These are phyloP conservation scores for Seriola quinqueradiata DNA, from an alignment of 2,113 vertebrate genomes.

Conservation along the genomic window DNA sequence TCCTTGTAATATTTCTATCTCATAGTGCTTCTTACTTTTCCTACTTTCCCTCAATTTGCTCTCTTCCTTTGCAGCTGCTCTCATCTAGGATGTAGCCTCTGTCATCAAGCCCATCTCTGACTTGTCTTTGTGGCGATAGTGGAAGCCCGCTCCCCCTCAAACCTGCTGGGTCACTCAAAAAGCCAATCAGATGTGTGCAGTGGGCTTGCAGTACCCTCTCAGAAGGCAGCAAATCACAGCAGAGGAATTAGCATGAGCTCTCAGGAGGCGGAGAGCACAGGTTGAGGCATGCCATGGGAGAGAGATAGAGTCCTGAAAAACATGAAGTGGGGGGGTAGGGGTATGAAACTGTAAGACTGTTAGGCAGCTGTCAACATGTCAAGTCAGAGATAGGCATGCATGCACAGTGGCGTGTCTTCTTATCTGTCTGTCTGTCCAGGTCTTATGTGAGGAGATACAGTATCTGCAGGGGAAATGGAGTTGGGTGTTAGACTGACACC, in stretches of 20 bases:
- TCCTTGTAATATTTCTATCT: constrained; percentile 12
- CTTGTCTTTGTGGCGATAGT: constrained; percentile 45
- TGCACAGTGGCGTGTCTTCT: neutral
- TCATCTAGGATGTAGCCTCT: constrained; percentile 22
- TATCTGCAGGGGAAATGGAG: neutral
- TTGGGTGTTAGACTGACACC: constrained; percentile 59
- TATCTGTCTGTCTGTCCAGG: constrained; percentile 7
- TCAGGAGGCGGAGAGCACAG: constrained; percentile 55
- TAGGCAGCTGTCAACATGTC: constrained; percentile 68
- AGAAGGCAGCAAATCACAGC: constrained; percentile 59
- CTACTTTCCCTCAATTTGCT: neutral
- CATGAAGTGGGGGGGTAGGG: constrained; percentile 3
- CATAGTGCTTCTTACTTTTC: constrained; percentile 24
- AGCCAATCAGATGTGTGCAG: constrained; percentile 68
- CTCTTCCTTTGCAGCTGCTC: constrained; percentile 35
- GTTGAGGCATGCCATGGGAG: constrained; percentile 44
- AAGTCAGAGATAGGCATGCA: constrained; percentile 62
- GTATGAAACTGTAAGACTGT: constrained; percentile 5
- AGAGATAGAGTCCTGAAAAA: constrained; percentile 41
- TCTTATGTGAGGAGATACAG: neutral
- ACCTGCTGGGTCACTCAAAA: constrained; percentile 55
- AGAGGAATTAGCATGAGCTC: constrained; percentile 36
- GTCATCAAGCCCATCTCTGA: constrained; percentile 37
- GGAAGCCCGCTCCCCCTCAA: constrained; percentile 69
- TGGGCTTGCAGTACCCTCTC: constrained; percentile 27